Evolutionary conservation across 2,113 vertebrate species (phyloP).

Genomic region (Cephalopterus ornatus): DNA sequence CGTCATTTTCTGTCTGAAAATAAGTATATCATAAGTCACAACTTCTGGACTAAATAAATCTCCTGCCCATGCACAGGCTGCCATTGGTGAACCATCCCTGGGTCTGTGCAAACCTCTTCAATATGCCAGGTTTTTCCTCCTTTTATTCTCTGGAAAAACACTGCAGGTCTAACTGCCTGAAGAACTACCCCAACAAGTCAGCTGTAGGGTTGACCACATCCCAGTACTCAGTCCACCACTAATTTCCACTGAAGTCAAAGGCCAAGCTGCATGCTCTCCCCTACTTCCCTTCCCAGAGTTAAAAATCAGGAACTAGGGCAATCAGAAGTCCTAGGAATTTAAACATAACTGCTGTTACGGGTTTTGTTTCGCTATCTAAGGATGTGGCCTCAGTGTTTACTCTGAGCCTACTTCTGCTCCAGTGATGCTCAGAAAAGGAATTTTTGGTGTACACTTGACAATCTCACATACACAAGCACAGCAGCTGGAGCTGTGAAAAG

Average conservation of each 20-base stretch:
- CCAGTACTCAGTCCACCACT: neutral
- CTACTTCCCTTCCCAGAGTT: neutral
- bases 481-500: conserved; percentile 7
- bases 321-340: neutral
- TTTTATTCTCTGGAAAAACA: neutral
- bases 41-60: neutral
- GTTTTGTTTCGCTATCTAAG: neutral
- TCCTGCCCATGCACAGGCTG: neutral
- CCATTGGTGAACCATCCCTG: neutral
- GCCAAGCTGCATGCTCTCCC: neutral
- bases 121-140: neutral
- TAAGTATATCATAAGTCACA: fast-evolving
- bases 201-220: neutral
- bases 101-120: neutral
- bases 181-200: neutral
- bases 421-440: neutral
- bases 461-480: neutral
- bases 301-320: neutral
- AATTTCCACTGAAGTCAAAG: neutral
- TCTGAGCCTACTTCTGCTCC: neutral
- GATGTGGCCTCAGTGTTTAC: neutral
- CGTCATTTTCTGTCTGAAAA: neutral
- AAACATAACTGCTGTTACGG: neutral
- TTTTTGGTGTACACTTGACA: neutral
- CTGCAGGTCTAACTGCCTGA: neutral